Base-by-base conservation (phyloP, 2,888 invertebrate genomes). In the Hybos culiciformis region DNA sequence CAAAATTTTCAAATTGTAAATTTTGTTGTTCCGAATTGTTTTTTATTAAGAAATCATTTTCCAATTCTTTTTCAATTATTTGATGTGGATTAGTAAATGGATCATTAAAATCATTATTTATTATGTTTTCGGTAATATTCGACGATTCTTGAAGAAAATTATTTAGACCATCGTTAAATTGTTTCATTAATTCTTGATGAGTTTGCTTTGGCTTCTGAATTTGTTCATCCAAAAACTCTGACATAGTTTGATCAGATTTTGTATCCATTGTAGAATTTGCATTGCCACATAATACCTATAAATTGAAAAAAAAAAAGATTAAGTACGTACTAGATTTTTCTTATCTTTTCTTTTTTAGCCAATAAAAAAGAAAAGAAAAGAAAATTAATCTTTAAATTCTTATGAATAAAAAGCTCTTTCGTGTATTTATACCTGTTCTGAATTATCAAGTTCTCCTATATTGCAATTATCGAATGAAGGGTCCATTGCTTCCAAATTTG, bases 401-500 rank as follows among this genome's bases (percentile, higher is more conserved):
- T 26, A 12, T 29, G 5, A 29, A 29, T n/a, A 5, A 29, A 5
- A 23, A 29, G n/a, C n/a, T n/a, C n/a, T 29, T 29, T n/a, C 12
- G 5, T 29, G 12, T 6, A n/a, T 26, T 5, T 6, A 41, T 47
- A 53, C 53, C 47, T 50, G 51, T 42, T 42, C 47, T 14, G 51
- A 43, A 44, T 50, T 49, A 43, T 46, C 48, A 45, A 46, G 46
- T 18, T 48, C 48, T 37, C 43, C 48, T 41, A 43, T 47, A 41
- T 51, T 49, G 36, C 45, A 45, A 41, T 51, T 50, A 46, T 50
- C 48, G 41, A 51, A 50, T 39, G 51, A 43, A 18, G 52, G 46
- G 11, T 52, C 51, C 52, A 52, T 52, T 45, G 39, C 47, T 40
- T 42, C 50, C 31, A 51, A n/a, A n/a, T n/a, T n/a, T n/a, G n/a